Evolutionary conservation across 2,888 invertebrate species (phyloP).

Genomic region (Lissocephala sabroskyi): DNA sequence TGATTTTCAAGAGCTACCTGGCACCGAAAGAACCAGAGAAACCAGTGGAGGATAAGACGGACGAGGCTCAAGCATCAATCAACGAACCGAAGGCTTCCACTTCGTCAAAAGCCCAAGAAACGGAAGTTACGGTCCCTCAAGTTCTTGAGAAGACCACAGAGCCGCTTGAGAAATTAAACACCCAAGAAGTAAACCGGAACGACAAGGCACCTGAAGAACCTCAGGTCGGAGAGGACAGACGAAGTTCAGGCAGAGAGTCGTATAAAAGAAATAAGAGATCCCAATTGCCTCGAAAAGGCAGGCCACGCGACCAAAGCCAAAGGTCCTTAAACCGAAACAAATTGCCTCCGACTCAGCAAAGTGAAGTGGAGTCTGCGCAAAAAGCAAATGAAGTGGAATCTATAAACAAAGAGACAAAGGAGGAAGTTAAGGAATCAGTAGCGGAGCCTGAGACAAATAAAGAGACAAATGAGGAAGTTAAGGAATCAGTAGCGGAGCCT

Average conservation of each 20-base stretch:
- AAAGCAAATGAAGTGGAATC: too few species aligned
- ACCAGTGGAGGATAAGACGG: neutral
- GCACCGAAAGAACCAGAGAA: slow-evolving; percentile 28
- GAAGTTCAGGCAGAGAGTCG: slow-evolving; percentile 43
- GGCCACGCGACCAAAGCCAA: slow-evolving; percentile 42
- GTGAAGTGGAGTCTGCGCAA: neutral
- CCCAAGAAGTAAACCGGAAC: too few species aligned
- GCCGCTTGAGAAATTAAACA: too few species aligned
- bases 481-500: too few species aligned
- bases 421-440: too few species aligned
- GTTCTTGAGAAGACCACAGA: too few species aligned
- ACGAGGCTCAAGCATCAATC: neutral
- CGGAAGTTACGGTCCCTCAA: neutral
- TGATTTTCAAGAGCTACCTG: slow-evolving; percentile 48
- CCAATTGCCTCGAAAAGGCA: slow-evolving; percentile 29
- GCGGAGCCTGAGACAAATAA: too few species aligned
- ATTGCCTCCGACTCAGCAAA: slow-evolving; percentile 11
- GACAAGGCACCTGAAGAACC: slow-evolving; percentile 27
- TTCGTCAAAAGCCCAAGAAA: neutral
- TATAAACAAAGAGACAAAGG: too few species aligned
- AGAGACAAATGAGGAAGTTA: too few species aligned
- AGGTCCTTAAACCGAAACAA: slow-evolving; percentile 30
- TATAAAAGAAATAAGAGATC: slow-evolving; percentile 29
- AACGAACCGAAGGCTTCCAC: neutral
- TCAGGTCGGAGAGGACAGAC: too few species aligned